Evolutionary conservation across 2,888 invertebrate genomes (phyloP), one percentile per base, ranked within the genome.

Genomic region (Thalpophila matura): DNA sequence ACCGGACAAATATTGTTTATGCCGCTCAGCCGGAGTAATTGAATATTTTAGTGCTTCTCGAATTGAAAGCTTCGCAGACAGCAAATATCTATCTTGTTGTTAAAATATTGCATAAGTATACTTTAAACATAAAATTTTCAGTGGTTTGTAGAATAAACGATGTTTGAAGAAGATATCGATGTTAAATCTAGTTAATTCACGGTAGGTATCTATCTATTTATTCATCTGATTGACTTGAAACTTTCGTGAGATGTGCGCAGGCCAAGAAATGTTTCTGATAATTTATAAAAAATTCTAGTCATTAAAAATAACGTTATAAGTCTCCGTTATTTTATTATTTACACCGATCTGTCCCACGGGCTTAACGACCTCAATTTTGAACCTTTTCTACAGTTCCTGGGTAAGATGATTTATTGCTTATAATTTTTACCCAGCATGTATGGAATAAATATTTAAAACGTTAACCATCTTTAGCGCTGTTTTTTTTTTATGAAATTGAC

Each of bases 11-110:
- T 47, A 69, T 65, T 65, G 42, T 29, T 47, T 56, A 43, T 47
- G 18, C 53, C 37, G 7, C 45, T 56, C 31, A 61, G 37, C 5
- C 10, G 3, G 24, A 26, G 58, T 70, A 74, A 74, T 74, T 61
- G 61, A 74, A 77, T 75, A 74, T 66, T 77, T 56, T 56, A 75
- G 49, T 69, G 53, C 26, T 33, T 22, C 47, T 65, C 33, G 18
- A 46, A 56, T 18, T 40, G 14, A 55, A 74, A 69, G 51, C 57
- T 64, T 46, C 20, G 20, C 3, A 14, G 29, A 65, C 29, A n/a
- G 33, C 16, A 55, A 53, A 73, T 43, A 40, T 26, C n/a, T n/a
- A n/a, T 45, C 16, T 43, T 22, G 26, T 7, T 12, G 7, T 6
- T 38, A 38, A 9, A 71, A 47, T 6, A 35, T 16, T 24, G 14